A percentile compares a stretch with the other conserved stretches of the same genome.
These are phyloP conservation scores for Amniataba percoides DNA, from an alignment of 2,797 vertebrate genomes.

Conservation along the genomic window DNA sequence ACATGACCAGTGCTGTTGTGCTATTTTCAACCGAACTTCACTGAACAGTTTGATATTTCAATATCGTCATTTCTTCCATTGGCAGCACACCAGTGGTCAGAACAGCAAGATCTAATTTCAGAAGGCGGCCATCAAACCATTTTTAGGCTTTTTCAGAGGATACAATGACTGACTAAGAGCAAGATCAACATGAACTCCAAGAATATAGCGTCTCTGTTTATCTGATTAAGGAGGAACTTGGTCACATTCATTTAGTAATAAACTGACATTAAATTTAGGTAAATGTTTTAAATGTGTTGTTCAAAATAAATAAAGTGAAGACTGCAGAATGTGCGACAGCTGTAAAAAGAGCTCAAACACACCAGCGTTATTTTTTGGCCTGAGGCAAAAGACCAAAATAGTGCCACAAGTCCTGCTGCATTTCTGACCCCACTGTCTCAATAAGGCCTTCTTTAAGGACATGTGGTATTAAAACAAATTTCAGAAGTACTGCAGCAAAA, in stretches of 20 bases:
- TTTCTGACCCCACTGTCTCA: not conserved
- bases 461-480: not conserved
- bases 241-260: not conserved
- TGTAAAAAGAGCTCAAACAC: not conserved
- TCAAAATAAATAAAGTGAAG: not conserved
- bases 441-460: conserved; percentile 38
- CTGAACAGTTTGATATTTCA: not conserved
- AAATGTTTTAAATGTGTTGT: not conserved
- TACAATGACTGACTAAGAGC: not conserved
- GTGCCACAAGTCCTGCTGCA: not conserved
- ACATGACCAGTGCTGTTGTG: not conserved
- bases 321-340: not conserved
- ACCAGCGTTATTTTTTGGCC: not conserved
- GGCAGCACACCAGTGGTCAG: not conserved
- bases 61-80: conserved; percentile 9
- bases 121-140: not conserved
- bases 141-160: not conserved
- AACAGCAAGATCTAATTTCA: conserved; percentile 16
- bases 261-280: not conserved
- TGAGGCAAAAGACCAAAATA: not conserved
- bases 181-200: not conserved
- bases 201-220: not conserved
- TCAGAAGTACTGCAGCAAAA: conserved; percentile 4
- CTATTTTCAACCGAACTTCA: conserved; percentile 10
- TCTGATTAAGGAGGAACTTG: not conserved